phyloP scores from a whole-genome alignment of 1,140 invertebrate genomes.

The Bombyx mori region ASM3026992v2 NC_085107.1:12185001-12185500 shows the following conservation, averaged over 20 bases:
- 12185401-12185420: slow-evolving; percentile 11
- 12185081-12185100: slow-evolving; percentile 50
- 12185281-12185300: slow-evolving; percentile 5
- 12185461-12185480: slow-evolving; percentile 38
- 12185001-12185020: slow-evolving; percentile 13
- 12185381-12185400: not conserved
- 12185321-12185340: too few species aligned
- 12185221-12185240: slow-evolving; percentile 1
- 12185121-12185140: slow-evolving; percentile 26
- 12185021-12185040: slow-evolving; percentile 11
- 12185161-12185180: not conserved
- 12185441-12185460: slow-evolving; percentile 46
- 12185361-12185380: too few species aligned
- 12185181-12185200: not conserved
- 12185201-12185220: not conserved
- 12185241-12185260: not conserved
- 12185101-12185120: slow-evolving; percentile 45
- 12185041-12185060: slow-evolving; percentile 54
- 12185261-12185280: slow-evolving; percentile 13
- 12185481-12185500: slow-evolving; percentile 42
- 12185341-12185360: too few species aligned
- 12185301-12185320: too few species aligned
- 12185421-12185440: slow-evolving; percentile 22
- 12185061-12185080: slow-evolving; percentile 42
- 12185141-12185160: too few species aligned